phyloP scores from a whole-genome alignment of 2,113 vertebrate species.

The Paradisaea rubra region DNA sequence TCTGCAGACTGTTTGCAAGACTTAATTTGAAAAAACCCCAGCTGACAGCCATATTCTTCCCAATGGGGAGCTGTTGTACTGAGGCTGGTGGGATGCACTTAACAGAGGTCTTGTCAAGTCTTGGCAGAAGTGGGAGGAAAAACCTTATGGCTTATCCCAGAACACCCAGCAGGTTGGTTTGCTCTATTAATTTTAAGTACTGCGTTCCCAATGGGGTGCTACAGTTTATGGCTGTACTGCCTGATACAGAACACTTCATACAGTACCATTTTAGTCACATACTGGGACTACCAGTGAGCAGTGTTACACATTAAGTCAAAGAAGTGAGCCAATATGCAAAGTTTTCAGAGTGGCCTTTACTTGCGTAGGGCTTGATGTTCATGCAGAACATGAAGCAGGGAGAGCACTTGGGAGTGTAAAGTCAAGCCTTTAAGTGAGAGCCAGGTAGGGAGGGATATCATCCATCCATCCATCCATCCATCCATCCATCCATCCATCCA shows the following conservation, averaged over 20 bases:
- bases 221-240: not conserved
- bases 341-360: not conserved
- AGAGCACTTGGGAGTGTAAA: not conserved
- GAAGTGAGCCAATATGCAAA: not conserved
- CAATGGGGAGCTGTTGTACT: not conserved
- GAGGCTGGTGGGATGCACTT: constrained; percentile 1
- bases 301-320: not conserved
- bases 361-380: not conserved
- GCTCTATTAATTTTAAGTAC: constrained; percentile 18
- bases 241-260: constrained; percentile 1
- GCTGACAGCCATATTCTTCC: constrained; percentile 38
- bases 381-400: not conserved
- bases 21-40: constrained; percentile 23
- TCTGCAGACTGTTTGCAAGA: constrained; percentile 27
- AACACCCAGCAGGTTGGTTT: constrained; percentile 19
- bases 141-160: not conserved
- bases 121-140: constrained; percentile 18
- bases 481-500: too few species aligned
- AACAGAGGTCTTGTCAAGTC: constrained; percentile 3
- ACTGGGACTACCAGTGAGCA: not conserved
- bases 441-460: not conserved
- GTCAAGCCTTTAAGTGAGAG: not conserved
- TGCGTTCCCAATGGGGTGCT: not conserved
- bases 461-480: not conserved
- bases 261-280: not conserved